Percentiles rank a stretch among this genome's conserved stretches.
These are phyloP conservation scores for Salvelinus sp. DNA, from an alignment of 2,113 vertebrate species.

Conservation along the genomic window DNA sequence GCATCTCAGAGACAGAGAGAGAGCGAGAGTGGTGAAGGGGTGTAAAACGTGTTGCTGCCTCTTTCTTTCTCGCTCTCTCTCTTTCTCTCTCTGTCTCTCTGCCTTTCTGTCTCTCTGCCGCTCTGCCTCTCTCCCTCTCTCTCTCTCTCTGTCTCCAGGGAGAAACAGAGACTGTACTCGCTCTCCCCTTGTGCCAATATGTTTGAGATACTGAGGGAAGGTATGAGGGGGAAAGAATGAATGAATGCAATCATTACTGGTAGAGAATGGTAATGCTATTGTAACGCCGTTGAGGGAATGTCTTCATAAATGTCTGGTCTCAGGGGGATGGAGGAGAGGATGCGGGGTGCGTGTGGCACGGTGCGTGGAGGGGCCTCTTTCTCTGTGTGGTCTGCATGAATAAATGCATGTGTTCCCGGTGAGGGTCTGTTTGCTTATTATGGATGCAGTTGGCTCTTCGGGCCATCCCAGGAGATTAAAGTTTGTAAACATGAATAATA, in stretches of 20 bases:
- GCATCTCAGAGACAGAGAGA: constrained; percentile 21
- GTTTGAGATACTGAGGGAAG: constrained; percentile 17
- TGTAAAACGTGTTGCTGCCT: constrained; percentile 43
- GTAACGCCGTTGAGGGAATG: constrained; percentile 68
- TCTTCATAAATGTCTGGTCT: constrained; percentile 78
- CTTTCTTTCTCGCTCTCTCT: constrained; percentile 41
- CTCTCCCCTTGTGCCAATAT: constrained; percentile 31
- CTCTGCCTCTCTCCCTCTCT: no score
- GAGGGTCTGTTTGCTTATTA: constrained; percentile 70
- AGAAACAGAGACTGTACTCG: constrained; percentile 36
- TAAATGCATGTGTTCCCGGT: constrained; percentile 71
- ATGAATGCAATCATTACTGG: constrained; percentile 57
- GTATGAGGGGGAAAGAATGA: constrained; percentile 41
- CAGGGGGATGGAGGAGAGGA: constrained; percentile 52
- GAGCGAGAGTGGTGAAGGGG: constrained; percentile 18
- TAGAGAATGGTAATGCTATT: constrained; percentile 68
- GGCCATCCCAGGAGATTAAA: constrained; percentile 70
- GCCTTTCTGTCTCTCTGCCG: no score
- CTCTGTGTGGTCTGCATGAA: constrained; percentile 63
- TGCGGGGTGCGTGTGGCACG: constrained; percentile 23
- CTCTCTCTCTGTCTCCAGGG: constrained; percentile 35
- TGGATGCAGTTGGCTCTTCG: constrained; percentile 57
- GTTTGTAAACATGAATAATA: constrained; percentile 84
- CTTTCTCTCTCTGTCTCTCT: not conserved
- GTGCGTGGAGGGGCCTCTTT: constrained; percentile 36